Conservation (phyloP, 2,888 invertebrate species). For the Leptinotarsa peninsularis region DNA sequence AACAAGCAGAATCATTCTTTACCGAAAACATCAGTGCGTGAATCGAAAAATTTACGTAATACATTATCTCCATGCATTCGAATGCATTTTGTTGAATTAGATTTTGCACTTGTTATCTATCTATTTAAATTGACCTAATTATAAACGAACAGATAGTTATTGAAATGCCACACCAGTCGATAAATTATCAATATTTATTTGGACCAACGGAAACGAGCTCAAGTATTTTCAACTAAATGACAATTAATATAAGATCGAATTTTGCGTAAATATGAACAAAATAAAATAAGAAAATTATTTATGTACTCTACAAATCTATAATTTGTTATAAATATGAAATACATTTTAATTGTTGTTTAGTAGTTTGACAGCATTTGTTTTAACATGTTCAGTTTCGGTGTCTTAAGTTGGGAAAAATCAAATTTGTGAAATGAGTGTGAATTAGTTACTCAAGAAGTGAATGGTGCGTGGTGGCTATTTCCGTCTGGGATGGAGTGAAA, state of each 20-base stretch:
- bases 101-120: slow-evolving; percentile 61
- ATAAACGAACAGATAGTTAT: slow-evolving; percentile 58
- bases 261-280: slow-evolving; percentile 61
- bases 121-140: slow-evolving; percentile 64
- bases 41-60: slow-evolving; percentile 35
- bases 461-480: slow-evolving; percentile 39
- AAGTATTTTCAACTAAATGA: slow-evolving; percentile 51
- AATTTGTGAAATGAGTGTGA: slow-evolving; percentile 34
- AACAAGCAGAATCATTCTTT: slow-evolving; percentile 3
- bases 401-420: slow-evolving; percentile 26
- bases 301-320: slow-evolving; percentile 56
- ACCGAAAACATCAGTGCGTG: slow-evolving; percentile 16
- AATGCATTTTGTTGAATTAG: slow-evolving; percentile 52
- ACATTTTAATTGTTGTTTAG: slow-evolving; percentile 63
- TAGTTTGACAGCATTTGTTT: slow-evolving; percentile 57
- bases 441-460: slow-evolving; percentile 42
- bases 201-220: slow-evolving; percentile 46
- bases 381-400: slow-evolving; percentile 26
- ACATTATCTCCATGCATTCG: slow-evolving; percentile 40
- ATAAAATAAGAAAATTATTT: slow-evolving; percentile 61
- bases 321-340: slow-evolving; percentile 65
- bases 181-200: slow-evolving; percentile 50
- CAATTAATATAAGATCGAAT: slow-evolving; percentile 59
- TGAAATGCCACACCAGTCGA: slow-evolving; percentile 50
- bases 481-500: slow-evolving; percentile 34